Evolutionary conservation across 2,888 invertebrate genomes (phyloP), one percentile per base, ranked within the genome.

Genomic region (Ariolimax columbianus): DNA sequence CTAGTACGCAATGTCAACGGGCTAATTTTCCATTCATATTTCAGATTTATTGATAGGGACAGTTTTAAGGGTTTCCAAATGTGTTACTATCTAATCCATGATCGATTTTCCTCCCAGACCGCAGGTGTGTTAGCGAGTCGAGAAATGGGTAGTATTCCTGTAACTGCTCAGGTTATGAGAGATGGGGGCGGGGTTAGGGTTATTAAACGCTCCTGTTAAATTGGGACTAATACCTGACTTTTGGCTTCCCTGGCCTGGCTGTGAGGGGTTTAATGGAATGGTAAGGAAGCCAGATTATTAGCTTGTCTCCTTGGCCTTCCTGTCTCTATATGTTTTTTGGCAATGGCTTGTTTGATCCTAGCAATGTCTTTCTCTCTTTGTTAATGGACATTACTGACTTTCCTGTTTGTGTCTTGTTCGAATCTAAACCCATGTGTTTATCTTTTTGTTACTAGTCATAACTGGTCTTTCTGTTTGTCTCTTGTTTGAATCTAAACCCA

Each of bases 151-250:
- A 43, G 72, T 73, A 73, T 43, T 73, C 6, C 43, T 23, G 26
- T 73, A 43, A 43, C 23, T 40, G n/a, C n/a, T 23, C 26, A 43
- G 33, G 77, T 55, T 55, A 33, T n/a, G 55, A 51, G 77, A 51
- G 55, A 55, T 6, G 78, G 23, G 14, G 78, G 78, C 26, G 78
- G 78, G 40, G 38, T 40, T 40, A 36, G 7, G 40, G 78, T 63
- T 59, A 78, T 78, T 78, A 78, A 23, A 43, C 40, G n/a, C 38
- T 7, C 7, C 78, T n/a, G 78, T n/a, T 26, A 78, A 78, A 78
- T 78, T 78, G 55, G 26, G 9, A 6, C 7, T 78, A 78, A 78
- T 63, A 63, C 26, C 26, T 78, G 78, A 78, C 78, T 78, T 78
- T 77, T 9, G 30, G 33, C 51, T 33, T 77, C 51, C 77, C 33